Conservation (phyloP, 2,797 vertebrate genomes). For the Ceryle rudis region DNA sequence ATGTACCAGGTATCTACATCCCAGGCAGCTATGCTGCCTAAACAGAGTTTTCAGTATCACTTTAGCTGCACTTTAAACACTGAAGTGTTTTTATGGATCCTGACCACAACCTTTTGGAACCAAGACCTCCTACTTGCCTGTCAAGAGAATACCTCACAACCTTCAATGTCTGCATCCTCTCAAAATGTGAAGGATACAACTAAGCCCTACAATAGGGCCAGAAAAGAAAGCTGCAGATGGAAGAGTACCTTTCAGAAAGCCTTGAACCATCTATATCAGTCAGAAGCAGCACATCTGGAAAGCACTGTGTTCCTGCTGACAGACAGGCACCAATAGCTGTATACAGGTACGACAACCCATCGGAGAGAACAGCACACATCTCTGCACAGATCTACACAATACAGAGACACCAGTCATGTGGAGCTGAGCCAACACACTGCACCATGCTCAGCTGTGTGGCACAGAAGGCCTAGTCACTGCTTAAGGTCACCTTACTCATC, state of each 20-base stretch:
- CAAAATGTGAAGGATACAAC: background rate
- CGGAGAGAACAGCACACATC: background rate
- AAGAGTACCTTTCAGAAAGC: background rate
- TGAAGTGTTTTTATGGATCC: background rate
- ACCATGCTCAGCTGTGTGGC: accelerated
- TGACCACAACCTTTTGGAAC: background rate
- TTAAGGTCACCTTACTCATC: background rate
- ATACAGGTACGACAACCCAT: background rate
- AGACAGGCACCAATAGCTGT: background rate
- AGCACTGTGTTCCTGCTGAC: background rate
- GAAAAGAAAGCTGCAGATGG: background rate
- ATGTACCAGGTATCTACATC: background rate
- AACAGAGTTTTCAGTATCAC: background rate
- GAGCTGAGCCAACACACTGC: background rate
- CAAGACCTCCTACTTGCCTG: background rate
- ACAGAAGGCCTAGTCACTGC: background rate
- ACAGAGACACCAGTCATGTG: accelerated
- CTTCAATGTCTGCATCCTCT: background rate
- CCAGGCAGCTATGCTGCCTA: background rate
- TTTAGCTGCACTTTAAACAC: background rate
- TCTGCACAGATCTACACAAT: background rate
- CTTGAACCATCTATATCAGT: background rate
- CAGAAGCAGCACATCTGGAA: background rate
- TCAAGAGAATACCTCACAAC: background rate
- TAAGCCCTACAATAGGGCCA: background rate